Evolutionary conservation across 2,888 invertebrate species (phyloP).

Genomic region (Nineta flava): DNA sequence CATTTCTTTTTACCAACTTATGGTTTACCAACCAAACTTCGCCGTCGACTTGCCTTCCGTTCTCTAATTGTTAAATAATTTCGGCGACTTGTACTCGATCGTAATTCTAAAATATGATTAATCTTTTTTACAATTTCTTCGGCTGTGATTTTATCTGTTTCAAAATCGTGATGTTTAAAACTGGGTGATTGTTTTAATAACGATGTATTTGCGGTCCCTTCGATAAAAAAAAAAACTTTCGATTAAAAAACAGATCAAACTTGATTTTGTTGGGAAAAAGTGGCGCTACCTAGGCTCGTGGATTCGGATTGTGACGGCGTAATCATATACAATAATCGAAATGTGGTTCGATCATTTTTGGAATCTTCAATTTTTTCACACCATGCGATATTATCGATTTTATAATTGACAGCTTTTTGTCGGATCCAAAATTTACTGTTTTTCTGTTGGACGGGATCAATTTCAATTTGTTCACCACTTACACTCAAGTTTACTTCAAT

Average conservation of each 20-base stretch:
- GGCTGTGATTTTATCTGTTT: conserved; percentile 58
- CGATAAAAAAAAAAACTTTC: conserved; percentile 4
- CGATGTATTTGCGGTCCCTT: conserved; percentile 18
- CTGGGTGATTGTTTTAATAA: conserved; percentile 32
- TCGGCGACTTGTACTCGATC: conserved; percentile 61
- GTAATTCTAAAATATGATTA: conserved; percentile 69
- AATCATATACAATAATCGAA: conserved; percentile 50
- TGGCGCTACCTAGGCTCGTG: conserved; percentile 1
- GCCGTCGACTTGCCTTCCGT: conserved; percentile 44
- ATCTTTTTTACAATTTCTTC: conserved; percentile 77
- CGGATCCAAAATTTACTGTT: conserved; percentile 49
- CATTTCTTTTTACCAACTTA: not conserved
- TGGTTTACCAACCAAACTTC: conserved; percentile 29
- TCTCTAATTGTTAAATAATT: conserved; percentile 68
- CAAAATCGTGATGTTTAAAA: conserved; percentile 81
- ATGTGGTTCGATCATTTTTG: conserved; percentile 53
- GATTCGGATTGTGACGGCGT: not conserved
- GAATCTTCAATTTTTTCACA: conserved; percentile 62
- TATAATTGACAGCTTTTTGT: conserved; percentile 67
- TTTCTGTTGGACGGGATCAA: conserved; percentile 61
- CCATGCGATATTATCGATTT: conserved; percentile 74
- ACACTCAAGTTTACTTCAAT: conserved; percentile 75
- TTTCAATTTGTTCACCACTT: conserved; percentile 81
- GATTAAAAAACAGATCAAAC: not conserved
- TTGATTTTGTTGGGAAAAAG: conserved; percentile 1